Evolutionary conservation across 2,888 invertebrate species (phyloP).

Genomic region (Tortricodes alternella): DNA sequence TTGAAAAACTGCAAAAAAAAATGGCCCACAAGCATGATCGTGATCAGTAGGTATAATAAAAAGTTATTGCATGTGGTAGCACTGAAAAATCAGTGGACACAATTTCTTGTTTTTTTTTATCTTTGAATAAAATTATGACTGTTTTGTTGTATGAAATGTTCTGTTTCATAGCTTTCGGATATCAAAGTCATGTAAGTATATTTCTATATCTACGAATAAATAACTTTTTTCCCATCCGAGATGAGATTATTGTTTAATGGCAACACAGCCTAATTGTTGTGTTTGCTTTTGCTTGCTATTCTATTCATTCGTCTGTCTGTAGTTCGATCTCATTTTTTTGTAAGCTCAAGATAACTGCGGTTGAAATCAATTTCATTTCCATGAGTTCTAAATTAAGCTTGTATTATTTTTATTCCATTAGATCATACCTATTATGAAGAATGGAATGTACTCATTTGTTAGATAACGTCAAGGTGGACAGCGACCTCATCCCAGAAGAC

Average conservation of each 20-base stretch:
- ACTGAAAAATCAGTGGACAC: too few species aligned
- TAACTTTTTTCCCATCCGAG: neutral
- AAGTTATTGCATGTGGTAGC: too few species aligned
- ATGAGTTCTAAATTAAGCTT: slow-evolving; percentile 53
- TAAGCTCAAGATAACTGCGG: slow-evolving; percentile 40
- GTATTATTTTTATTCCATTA: slow-evolving; percentile 48
- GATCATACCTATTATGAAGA: slow-evolving; percentile 64
- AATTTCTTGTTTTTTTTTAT: too few species aligned
- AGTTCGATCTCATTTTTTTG: slow-evolving; percentile 49
- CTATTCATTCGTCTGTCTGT: slow-evolving; percentile 37
- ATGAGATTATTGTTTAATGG: neutral
- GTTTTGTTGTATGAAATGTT: too few species aligned
- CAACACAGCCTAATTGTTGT: slow-evolving; percentile 28
- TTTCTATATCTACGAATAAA: too few species aligned
- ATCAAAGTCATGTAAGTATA: too few species aligned
- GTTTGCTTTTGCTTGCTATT: slow-evolving; percentile 30
- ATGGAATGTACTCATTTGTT: slow-evolving; percentile 88
- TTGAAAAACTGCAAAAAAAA: too few species aligned
- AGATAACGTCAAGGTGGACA: slow-evolving; percentile 84
- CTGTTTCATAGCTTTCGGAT: too few species aligned
- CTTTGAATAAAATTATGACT: too few species aligned
- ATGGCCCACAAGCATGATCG: too few species aligned
- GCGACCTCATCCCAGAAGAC: slow-evolving; percentile 74
- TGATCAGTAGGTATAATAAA: too few species aligned
- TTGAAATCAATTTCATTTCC: slow-evolving; percentile 48